These are phyloP conservation scores for Brachirus orientalis DNA, from an alignment of 2,113 vertebrate genomes.

Conservation along the genomic window DNA sequence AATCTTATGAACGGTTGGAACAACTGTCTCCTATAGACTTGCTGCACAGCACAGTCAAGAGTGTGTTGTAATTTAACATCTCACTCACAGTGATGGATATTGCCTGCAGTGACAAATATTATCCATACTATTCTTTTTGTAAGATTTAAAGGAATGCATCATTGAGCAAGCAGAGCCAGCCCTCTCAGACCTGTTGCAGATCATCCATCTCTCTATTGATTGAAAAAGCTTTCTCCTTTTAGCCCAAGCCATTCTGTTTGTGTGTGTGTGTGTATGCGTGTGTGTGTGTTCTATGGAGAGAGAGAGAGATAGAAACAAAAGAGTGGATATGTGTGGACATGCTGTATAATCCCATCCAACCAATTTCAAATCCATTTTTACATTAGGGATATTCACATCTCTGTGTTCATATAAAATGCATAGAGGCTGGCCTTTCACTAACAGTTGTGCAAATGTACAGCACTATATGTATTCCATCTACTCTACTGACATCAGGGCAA, in stretches of 20 bases:
- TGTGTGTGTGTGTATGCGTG: conserved; percentile 1
- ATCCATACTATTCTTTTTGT: conserved; percentile 10
- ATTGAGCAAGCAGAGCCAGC: conserved; percentile 32
- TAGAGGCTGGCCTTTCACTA: too few species aligned
- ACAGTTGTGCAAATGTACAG: conserved; percentile 1
- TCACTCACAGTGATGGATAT: conserved; percentile 31
- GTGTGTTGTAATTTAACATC: conserved; percentile 6
- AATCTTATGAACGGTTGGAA: background rate
- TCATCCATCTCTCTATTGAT: conserved; percentile 63
- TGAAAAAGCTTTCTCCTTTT: conserved; percentile 58
- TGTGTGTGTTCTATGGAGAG: background rate
- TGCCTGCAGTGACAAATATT: conserved; percentile 22
- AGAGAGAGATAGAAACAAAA: background rate
- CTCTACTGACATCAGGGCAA: conserved; percentile 25
- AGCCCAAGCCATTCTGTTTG: conserved; percentile 49
- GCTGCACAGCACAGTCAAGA: background rate
- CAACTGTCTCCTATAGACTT: background rate
- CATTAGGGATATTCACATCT: too few species aligned
- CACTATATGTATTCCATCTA: background rate
- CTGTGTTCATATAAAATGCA: too few species aligned
- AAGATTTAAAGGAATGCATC: background rate
- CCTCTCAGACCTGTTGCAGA: conserved; percentile 18
- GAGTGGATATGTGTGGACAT: background rate
- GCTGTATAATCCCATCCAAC: too few species aligned
- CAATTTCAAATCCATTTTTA: too few species aligned